A percentile compares a stretch with the other conserved stretches of the same genome.
phyloP scores from a whole-genome alignment of 2,113 vertebrate species.

The Ammospiza nelsoni region DNA sequence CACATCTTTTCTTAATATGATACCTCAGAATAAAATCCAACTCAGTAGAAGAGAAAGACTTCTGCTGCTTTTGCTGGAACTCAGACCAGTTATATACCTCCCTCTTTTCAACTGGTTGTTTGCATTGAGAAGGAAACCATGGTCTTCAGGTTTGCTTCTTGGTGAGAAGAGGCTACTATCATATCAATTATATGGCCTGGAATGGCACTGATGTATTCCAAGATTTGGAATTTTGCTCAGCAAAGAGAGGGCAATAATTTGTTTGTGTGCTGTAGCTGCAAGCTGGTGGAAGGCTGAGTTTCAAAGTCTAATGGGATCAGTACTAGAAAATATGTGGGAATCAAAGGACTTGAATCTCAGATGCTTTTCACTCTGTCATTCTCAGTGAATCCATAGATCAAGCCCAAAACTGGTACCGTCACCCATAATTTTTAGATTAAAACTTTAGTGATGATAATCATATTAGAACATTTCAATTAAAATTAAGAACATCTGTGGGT shows the following conservation, averaged over 20 bases:
- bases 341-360: neutral
- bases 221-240: neutral
- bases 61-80: neutral
- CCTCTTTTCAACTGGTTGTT: neutral
- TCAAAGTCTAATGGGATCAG: neutral
- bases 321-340: neutral
- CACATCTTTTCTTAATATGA: neutral
- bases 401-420: neutral
- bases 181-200: neutral
- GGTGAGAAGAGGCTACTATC: neutral
- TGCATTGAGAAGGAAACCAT: neutral
- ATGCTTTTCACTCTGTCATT: neutral
- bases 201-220: neutral
- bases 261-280: neutral
- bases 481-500: neutral
- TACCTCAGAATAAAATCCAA: neutral
- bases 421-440: neutral
- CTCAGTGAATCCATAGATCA: neutral
- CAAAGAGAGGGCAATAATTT: neutral
- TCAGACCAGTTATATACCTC: neutral
- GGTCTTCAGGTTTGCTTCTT: neutral
- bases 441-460: neutral
- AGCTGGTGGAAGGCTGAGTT: neutral
- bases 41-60: neutral
- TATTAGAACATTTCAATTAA: neutral